Evolutionary conservation across 2,888 invertebrate genomes (phyloP).

Genomic region (Apantesis nais): DNA sequence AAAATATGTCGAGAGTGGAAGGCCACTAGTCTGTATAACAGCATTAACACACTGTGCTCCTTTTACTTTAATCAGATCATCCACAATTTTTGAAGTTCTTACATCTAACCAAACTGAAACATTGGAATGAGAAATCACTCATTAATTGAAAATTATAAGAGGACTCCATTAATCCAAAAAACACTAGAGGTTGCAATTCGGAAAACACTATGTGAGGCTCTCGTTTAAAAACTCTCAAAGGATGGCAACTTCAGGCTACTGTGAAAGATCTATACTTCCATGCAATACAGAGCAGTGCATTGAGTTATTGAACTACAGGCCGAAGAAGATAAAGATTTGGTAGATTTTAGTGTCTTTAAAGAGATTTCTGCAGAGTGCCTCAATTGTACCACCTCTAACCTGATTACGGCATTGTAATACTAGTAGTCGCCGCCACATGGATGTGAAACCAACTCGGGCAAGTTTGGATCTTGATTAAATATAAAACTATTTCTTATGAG

Average conservation of each 20-base stretch:
- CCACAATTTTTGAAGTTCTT: slow-evolving; percentile 93
- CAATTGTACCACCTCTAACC: slow-evolving; percentile 1
- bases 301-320: slow-evolving; percentile 9
- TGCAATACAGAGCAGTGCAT: neutral
- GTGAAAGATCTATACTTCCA: neutral
- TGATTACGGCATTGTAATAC: no score
- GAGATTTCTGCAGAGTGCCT: slow-evolving; percentile 2
- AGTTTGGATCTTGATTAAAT: neutral
- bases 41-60: slow-evolving; percentile 75
- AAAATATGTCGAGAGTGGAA: slow-evolving; percentile 98
- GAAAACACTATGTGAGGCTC: slow-evolving; percentile 12
- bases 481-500: neutral
- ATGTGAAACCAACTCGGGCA: neutral
- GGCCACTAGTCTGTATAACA: slow-evolving; percentile 88
- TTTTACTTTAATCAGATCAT: slow-evolving; percentile 86
- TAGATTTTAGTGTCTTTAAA: slow-evolving; percentile 12
- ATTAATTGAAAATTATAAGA: neutral
- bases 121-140: neutral
- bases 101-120: slow-evolving; percentile 96
- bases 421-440: no score
- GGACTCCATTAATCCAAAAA: no score
- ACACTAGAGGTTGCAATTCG: no score
- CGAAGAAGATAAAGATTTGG: slow-evolving; percentile 3
- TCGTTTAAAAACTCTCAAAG: slow-evolving; percentile 14
- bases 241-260: slow-evolving; percentile 1